These are phyloP conservation scores for Eutrigla gurnardus DNA, from an alignment of 2,797 vertebrate species.

Conservation along the genomic window DNA sequence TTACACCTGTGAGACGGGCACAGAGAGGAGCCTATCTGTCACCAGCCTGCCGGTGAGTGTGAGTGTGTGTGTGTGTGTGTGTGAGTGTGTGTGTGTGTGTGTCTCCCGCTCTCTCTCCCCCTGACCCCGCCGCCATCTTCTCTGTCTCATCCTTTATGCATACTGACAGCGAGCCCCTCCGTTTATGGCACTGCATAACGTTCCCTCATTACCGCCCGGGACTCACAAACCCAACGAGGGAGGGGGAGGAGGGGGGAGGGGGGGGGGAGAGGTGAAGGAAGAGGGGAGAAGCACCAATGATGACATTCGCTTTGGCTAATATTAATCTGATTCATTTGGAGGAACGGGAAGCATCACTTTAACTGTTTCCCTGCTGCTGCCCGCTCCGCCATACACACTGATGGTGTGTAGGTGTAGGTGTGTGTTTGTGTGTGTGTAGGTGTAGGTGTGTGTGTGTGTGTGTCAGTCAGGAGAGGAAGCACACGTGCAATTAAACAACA, in stretches of 20 bases:
- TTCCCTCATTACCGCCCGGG: slow-evolving; percentile 94
- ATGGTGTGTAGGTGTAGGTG: slow-evolving; percentile 5
- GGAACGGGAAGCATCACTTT: slow-evolving; percentile 85
- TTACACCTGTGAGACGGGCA: slow-evolving; percentile 76
- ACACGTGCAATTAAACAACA: slow-evolving; percentile 41
- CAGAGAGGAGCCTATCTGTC: slow-evolving; percentile 71
- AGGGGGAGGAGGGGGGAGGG: slow-evolving; percentile 44
- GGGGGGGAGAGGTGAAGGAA: slow-evolving; percentile 61
- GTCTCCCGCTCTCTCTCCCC: slow-evolving; percentile 56
- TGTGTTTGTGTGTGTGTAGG: slow-evolving; percentile 1
- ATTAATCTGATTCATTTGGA: slow-evolving; percentile 93
- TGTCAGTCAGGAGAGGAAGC: slow-evolving; percentile 4
- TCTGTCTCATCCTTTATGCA: slow-evolving; percentile 95
- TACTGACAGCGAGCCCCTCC: slow-evolving; percentile 91
- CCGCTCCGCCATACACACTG: background rate
- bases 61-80: slow-evolving; percentile 38
- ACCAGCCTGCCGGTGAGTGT: slow-evolving; percentile 67
- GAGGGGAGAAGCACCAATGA: slow-evolving; percentile 89
- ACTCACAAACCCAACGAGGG: slow-evolving; percentile 84
- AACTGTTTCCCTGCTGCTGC: slow-evolving; percentile 81
- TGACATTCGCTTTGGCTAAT: slow-evolving; percentile 93
- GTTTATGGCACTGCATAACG: slow-evolving; percentile 96
- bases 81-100: slow-evolving; percentile 6
- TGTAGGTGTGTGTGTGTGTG: slow-evolving; percentile 3
- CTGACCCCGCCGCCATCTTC: slow-evolving; percentile 90